Conservation (phyloP, 1,140 invertebrate species). For the Hycleus cichorii region DNA sequence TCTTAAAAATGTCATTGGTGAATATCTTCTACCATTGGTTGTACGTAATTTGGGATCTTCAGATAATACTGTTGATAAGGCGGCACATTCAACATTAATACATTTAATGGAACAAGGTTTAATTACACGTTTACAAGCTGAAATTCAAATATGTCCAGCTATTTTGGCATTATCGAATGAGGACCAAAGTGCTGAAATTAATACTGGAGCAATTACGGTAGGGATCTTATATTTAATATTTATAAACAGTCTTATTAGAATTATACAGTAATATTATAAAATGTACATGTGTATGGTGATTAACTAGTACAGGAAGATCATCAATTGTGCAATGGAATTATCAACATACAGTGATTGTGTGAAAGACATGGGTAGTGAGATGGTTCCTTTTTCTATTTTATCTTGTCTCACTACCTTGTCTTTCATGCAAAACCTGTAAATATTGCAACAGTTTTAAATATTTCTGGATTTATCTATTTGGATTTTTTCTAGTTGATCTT, state of each 20-base stretch:
- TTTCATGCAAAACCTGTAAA: constrained; percentile 55
- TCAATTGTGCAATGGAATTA: background rate
- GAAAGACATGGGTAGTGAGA: constrained; percentile 97
- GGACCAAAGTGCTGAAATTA: constrained; percentile 22
- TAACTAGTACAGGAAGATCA: background rate
- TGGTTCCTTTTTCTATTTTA: constrained; percentile 47
- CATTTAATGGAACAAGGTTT: constrained; percentile 31
- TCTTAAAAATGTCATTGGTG: constrained; percentile 28
- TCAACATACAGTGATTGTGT: constrained; percentile 39
- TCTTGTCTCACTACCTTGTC: constrained; percentile 87
- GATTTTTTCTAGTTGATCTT: constrained; percentile 5
- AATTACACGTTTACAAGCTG: constrained; percentile 30
- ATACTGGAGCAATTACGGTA: constrained; percentile 31
- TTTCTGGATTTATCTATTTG: too few relatives aligned
- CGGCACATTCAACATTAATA: constrained; percentile 27
- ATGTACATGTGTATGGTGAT: background rate
- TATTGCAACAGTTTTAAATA: constrained; percentile 2
- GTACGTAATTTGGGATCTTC: constrained; percentile 32
- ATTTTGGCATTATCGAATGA: constrained; percentile 32
- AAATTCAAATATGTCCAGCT: constrained; percentile 38
- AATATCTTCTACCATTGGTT: constrained; percentile 34
- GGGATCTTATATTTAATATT: constrained; percentile 12
- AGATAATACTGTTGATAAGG: constrained; percentile 27
- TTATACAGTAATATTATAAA: background rate
- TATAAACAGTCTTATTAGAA: constrained; percentile 3